phyloP scores from a whole-genome alignment of 2,888 invertebrate genomes.

The Xestoiulus laeticollis region DNA sequence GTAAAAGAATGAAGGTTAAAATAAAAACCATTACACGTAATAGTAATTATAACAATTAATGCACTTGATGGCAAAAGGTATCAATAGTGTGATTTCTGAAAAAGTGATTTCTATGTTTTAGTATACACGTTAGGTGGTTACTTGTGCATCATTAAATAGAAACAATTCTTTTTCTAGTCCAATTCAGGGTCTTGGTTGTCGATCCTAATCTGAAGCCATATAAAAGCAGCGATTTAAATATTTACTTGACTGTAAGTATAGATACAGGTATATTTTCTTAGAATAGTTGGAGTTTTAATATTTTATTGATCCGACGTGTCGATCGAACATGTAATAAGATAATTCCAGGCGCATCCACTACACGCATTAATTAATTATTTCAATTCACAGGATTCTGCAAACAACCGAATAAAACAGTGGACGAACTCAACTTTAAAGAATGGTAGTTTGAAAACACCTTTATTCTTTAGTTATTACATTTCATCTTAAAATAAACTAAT shows the following conservation, averaged over 20 bases:
- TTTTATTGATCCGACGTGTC: not conserved
- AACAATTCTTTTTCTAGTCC: slow-evolving; percentile 67
- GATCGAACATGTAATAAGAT: not conserved
- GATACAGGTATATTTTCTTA: not conserved
- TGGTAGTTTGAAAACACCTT: not conserved
- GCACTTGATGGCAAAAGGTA: too few species aligned
- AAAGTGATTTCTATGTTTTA: too few species aligned
- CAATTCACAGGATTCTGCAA: slow-evolving; percentile 73
- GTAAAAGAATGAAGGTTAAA: too few species aligned
- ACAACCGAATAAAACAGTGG: slow-evolving; percentile 86
- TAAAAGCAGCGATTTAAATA: slow-evolving; percentile 62
- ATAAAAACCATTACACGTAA: too few species aligned
- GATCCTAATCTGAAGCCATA: slow-evolving; percentile 77
- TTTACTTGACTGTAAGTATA: slow-evolving; percentile 61
- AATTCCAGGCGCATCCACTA: not conserved
- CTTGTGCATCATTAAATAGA: too few species aligned
- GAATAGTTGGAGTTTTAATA: not conserved
- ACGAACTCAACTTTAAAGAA: slow-evolving; percentile 57
- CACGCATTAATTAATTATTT: slow-evolving; percentile 6
- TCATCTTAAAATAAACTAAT: not conserved
- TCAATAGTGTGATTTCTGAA: too few species aligned
- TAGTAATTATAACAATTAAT: too few species aligned
- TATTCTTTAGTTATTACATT: not conserved
- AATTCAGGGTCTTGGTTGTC: slow-evolving; percentile 81
- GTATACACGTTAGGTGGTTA: too few species aligned